These are phyloP conservation scores for Centropristis striata DNA, from an alignment of 2,113 vertebrate genomes.

Conservation along the genomic window DNA sequence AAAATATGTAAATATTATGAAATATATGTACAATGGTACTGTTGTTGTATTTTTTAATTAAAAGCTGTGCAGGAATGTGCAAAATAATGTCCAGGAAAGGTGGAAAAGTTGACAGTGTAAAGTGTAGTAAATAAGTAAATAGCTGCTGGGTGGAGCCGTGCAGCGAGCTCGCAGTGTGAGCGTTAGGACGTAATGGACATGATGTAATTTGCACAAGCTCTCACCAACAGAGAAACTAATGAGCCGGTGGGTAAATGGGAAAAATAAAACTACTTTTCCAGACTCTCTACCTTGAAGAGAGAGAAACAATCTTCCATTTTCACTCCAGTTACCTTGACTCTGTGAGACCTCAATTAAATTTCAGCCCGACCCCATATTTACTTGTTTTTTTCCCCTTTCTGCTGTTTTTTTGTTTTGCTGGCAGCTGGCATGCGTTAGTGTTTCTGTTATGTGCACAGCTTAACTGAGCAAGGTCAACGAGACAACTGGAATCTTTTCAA, in stretches of 20 bases:
- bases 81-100: neutral
- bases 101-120: neutral
- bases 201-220: constrained; percentile 58
- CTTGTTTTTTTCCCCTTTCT: neutral
- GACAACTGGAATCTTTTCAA: constrained; percentile 48
- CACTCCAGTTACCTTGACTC: constrained; percentile 23
- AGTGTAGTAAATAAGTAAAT: constrained; percentile 25
- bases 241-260: constrained; percentile 44
- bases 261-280: constrained; percentile 30
- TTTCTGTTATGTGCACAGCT: constrained; percentile 28
- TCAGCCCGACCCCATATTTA: neutral
- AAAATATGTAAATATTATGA: too few species aligned
- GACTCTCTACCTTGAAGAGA: constrained; percentile 34
- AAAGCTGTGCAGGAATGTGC: neutral
- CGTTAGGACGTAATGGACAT: constrained; percentile 49
- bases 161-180: constrained; percentile 15
- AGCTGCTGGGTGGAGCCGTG: constrained; percentile 44
- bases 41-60: too few species aligned
- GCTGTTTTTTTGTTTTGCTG: neutral
- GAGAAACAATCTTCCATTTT: constrained; percentile 35
- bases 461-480: constrained; percentile 54
- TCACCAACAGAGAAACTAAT: constrained; percentile 71
- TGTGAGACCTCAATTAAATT: constrained; percentile 39
- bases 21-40: too few species aligned
- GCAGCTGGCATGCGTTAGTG: constrained; percentile 7